phyloP scores from a whole-genome alignment of 2,113 vertebrate genomes.

The Ellobius talpinus region DNA sequence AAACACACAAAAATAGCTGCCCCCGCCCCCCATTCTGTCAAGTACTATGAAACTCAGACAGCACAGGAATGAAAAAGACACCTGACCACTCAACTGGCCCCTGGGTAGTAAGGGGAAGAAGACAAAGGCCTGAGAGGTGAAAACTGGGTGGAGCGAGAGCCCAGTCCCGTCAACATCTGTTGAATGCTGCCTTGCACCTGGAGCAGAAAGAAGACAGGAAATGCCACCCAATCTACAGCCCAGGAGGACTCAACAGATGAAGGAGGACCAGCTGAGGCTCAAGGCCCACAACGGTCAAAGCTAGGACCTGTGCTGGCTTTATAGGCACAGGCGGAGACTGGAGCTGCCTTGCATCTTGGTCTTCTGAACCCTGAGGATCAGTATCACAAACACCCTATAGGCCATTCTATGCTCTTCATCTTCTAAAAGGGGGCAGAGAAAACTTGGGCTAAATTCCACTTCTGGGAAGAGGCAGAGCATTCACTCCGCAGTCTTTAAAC shows the following conservation, averaged over 20 bases:
- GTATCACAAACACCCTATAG: background rate
- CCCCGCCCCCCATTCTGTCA: slow-evolving; percentile 55
- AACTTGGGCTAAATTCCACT: background rate
- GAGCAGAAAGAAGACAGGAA: slow-evolving; percentile 2
- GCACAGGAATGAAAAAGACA: slow-evolving; percentile 54
- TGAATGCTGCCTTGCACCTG: background rate
- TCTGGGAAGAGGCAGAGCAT: background rate
- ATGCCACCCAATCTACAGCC: background rate
- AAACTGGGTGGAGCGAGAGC: no score
- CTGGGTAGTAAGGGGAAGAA: background rate
- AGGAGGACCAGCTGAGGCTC: background rate
- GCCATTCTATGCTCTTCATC: background rate
- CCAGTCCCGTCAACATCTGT: background rate
- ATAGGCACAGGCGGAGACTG: background rate
- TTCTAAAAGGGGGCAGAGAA: background rate
- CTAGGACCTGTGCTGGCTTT: background rate
- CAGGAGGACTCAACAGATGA: background rate
- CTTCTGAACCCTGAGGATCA: background rate
- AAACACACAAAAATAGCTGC: background rate
- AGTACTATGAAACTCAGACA: slow-evolving; percentile 64
- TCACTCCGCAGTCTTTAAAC: background rate
- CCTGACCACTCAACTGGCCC: slow-evolving; percentile 38
- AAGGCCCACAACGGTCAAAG: background rate
- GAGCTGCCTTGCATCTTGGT: background rate
- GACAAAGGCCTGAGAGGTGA: background rate